Percentiles rank a stretch among this genome's conserved stretches.
Evolutionary conservation across 2,113 vertebrate species (phyloP).

Genomic region (Gnathonemus longibarbis): DNA sequence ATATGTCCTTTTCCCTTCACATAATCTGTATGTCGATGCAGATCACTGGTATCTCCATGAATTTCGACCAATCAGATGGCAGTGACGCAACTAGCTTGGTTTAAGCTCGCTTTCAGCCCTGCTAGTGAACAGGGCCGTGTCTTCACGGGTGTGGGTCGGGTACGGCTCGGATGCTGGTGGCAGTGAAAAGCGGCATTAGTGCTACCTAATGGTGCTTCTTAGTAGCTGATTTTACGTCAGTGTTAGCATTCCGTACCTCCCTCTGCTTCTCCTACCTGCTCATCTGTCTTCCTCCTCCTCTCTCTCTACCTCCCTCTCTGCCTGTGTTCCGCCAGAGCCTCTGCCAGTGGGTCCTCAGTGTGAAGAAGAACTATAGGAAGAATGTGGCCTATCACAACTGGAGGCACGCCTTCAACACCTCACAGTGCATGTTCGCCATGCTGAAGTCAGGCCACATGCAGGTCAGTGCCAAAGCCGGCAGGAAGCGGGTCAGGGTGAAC

Average conservation of each 20-base stretch:
- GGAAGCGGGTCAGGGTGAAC: background rate
- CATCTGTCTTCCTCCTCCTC: background rate
- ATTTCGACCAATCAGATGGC: background rate
- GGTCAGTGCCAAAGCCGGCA: conserved; percentile 54
- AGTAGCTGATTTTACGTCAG: background rate
- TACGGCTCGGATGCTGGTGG: background rate
- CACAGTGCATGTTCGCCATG: conserved; percentile 93
- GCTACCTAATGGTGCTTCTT: background rate
- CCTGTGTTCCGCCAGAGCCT: conserved; percentile 64
- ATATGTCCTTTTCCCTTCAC: too few species aligned
- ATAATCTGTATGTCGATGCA: too few species aligned
- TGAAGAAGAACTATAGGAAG: conserved; percentile 98
- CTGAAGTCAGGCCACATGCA: conserved; percentile 87
- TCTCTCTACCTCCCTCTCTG: background rate
- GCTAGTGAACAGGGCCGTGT: background rate
- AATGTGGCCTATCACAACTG: conserved; percentile 95
- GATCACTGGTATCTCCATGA: too few species aligned
- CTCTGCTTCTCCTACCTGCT: background rate
- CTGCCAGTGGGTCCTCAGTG: conserved; percentile 91
- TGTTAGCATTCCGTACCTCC: background rate
- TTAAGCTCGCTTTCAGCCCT: background rate
- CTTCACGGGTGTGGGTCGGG: background rate
- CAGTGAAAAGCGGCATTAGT: background rate
- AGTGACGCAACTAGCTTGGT: background rate
- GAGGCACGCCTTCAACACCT: conserved; percentile 95